These are phyloP conservation scores for Epinotia bilunana DNA, from an alignment of 2,888 invertebrate species.

Conservation along the genomic window DNA sequence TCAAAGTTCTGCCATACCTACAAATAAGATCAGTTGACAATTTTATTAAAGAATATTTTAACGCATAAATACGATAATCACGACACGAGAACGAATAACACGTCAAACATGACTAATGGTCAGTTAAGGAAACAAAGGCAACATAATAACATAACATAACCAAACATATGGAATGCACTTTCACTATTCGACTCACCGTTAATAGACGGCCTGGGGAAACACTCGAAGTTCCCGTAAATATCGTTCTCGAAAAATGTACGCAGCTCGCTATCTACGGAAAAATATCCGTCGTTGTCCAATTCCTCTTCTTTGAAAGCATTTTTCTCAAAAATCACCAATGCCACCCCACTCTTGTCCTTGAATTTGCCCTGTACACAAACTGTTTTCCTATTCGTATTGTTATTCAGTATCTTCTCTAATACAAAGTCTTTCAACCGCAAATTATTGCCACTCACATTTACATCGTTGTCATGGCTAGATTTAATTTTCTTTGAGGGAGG, in stretches of 20 bases:
- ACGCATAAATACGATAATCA: conserved; percentile 14
- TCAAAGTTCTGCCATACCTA: not conserved
- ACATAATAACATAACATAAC: not conserved
- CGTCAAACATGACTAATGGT: conserved; percentile 32
- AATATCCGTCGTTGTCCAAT: conserved; percentile 83
- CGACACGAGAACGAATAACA: conserved; percentile 11
- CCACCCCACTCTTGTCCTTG: conserved; percentile 84
- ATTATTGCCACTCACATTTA: conserved; percentile 63
- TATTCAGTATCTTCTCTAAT: conserved; percentile 87
- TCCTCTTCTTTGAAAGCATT: conserved; percentile 89
- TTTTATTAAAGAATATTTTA: not conserved
- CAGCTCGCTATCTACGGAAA: conserved; percentile 85
- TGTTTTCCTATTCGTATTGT: conserved; percentile 89
- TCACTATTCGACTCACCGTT: conserved; percentile 84
- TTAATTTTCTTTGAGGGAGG: conserved; percentile 75
- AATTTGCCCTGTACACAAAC: conserved; percentile 89
- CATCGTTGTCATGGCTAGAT: conserved; percentile 70
- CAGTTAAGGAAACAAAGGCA: conserved; percentile 30
- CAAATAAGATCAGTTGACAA: conserved; percentile 11
- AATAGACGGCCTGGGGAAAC: conserved; percentile 84
- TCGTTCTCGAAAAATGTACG: conserved; percentile 90
- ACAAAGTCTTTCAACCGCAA: conserved; percentile 87
- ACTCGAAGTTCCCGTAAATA: conserved; percentile 92
- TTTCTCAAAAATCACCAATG: conserved; percentile 92
- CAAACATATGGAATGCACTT: conserved; percentile 23